Evolutionary conservation across 2,113 vertebrate genomes (phyloP), one percentile per base, ranked within the genome.

Genomic region (Oreochromis spilurus): DNA sequence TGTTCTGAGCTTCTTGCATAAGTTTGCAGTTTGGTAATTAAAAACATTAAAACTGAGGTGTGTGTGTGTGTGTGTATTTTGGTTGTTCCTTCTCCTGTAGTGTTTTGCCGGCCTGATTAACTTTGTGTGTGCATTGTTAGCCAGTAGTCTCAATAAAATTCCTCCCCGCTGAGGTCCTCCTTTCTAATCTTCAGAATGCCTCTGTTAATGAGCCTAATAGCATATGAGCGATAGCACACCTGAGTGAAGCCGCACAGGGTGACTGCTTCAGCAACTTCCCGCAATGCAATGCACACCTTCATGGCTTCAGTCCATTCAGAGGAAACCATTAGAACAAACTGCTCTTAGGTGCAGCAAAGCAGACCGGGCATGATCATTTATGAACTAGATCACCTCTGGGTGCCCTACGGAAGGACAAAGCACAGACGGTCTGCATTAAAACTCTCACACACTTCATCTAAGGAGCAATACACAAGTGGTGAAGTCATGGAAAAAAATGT

Each of bases 291-390:
- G 92, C 91, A 92, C 82, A 78, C 84, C 84, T 83, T 84, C 87
- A 89, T 89, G 90, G 89, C 84, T 90, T 83, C 82, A 50, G 75
- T 94, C 94, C 92, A 94, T 96, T 96, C 87, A 82, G 90, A 87
- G 92, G 94, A 96, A 96, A 90, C 94, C 95, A 96, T 95, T 96
- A 96, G 95, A 94, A 96, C 96, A 96, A 97, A 97, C 91, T 91
- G 93, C 95, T 95, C 89, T 93, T 80, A 81, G 94, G 96, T 94
- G 93, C 95, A 95, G 92, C 87, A 94, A 95, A 96, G 94, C 95
- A 95, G 87, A 96, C 92, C 91, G 87, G 94, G 90, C 91, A 84
- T 82, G 87, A 90, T 81, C 94, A 79, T 95, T 94, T 94, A 95
- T 90, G 94, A 93, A 87, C 83, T 90, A 93, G 93, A 95, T 93